Evolutionary conservation across 2,113 vertebrate genomes (phyloP).

Genomic region (Poecilia latipinna): DNA sequence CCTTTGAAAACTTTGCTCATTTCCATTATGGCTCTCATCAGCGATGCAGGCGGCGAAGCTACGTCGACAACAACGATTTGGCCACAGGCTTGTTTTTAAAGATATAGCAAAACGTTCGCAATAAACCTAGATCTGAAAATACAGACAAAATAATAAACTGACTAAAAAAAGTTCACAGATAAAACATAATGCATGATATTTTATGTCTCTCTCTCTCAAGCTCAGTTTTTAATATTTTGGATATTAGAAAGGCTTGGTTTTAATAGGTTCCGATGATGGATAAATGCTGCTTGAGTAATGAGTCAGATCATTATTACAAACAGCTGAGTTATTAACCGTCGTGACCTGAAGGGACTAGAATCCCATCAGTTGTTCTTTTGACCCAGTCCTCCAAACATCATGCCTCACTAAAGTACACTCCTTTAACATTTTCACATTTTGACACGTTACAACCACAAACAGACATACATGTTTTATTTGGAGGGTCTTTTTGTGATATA

Average conservation of each 20-base stretch:
- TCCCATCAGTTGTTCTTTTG: not conserved
- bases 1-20: constrained; percentile 35
- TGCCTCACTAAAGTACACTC: not conserved
- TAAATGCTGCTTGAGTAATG: not conserved
- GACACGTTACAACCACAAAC: not conserved
- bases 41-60: constrained; percentile 28
- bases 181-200: not conserved
- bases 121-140: constrained; percentile 5
- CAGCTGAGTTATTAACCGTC: not conserved
- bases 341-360: not conserved
- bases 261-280: not conserved
- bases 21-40: constrained; percentile 38
- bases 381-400: not conserved
- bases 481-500: too few relatives aligned
- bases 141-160: constrained; percentile 12
- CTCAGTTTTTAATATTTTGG: constrained; percentile 6
- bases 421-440: not conserved
- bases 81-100: constrained; percentile 1
- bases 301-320: not conserved
- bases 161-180: constrained; percentile 6
- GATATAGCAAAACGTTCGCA: constrained; percentile 2
- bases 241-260: not conserved
- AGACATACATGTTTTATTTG: not conserved
- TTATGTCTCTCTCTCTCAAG: not conserved
- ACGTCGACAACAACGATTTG: constrained; percentile 13